Evolutionary conservation across 53 echinoderm and acorn worm genomes (phyloP).

Genomic region (Antedon mediterranea): DNA sequence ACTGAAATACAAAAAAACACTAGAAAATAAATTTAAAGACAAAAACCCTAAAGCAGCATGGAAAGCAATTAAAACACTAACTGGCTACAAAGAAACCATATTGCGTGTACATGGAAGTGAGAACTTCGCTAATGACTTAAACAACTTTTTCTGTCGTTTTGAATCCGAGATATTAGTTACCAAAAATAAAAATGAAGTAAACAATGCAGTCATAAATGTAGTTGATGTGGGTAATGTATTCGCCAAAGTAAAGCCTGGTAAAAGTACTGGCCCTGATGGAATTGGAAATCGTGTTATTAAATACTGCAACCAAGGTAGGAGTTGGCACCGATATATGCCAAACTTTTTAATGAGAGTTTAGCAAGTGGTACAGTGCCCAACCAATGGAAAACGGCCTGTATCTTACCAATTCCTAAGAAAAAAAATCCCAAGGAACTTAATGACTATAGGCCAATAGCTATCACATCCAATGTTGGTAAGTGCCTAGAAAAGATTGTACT

Average conservation of each 20-base stretch:
- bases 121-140: conserved; percentile 3
- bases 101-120: neutral
- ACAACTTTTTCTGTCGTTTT: conserved; percentile 6
- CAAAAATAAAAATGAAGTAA: neutral
- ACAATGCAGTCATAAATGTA: neutral
- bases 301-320: neutral
- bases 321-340: neutral
- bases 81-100: neutral
- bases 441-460: neutral
- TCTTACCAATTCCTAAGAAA: conserved; percentile 9
- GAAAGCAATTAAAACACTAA: neutral
- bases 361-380: neutral
- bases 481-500: neutral
- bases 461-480: neutral
- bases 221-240: neutral
- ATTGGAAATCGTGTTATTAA: neutral
- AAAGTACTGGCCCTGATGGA: neutral
- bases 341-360: neutral
- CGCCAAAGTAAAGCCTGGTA: neutral
- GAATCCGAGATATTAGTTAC: conserved; percentile 1
- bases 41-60: neutral
- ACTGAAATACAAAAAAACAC: neutral
- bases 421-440: neutral
- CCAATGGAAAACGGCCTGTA: neutral
- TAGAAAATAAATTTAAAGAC: neutral